Evolutionary conservation across 1,140 invertebrate species (phyloP), one percentile per base, ranked within the genome.

Genomic region (Tachypleus tridentatus): DNA sequence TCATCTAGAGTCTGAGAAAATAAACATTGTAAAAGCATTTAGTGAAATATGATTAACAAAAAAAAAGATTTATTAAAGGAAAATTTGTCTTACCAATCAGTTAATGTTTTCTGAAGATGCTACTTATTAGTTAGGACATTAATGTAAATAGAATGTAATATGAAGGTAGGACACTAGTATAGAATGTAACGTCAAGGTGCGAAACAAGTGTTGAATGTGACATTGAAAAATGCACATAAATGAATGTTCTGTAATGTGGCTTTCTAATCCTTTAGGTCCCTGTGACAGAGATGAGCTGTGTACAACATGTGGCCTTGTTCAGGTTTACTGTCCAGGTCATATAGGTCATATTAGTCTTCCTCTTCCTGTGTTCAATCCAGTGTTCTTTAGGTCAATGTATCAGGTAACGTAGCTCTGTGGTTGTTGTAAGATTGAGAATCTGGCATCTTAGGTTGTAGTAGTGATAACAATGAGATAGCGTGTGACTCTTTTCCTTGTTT

Each of bases 301-400:
- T 79, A 76, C 77, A 8, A 97, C 93, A 10, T 98, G 96, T 78
- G 80, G 82, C 5, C 81, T 86, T 65, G 81, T 78, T 67, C 72
- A 80, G n/a, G 70, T 79, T 8, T 78, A 84, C 64, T 99, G 96
- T 77, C 83, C 86, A 2, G 96, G 97, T 4, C 97, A 99, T 78
- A 87, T 95, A 79, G 96, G 96, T 0, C 91, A 97, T 73, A 96
- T 99, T 66, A 86, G 87, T 65, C 78, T 99, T n/a, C 89, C 92
- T 4, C 76, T 97, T 4, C 85, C 91, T 5, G 87, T 95, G 2
- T 86, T 93, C 57, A 98, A 98, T 83, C 94, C 96, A 4, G 71
- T 98, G 51, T 92, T 94, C 73, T 87, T 90, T 59, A 87, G 86
- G 74, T 79, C 82, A 57, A 78, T 96, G 10, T 84, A 76, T 79